Conservation (phyloP, 2,888 invertebrate species). For the Nasonia oneida region DNA sequence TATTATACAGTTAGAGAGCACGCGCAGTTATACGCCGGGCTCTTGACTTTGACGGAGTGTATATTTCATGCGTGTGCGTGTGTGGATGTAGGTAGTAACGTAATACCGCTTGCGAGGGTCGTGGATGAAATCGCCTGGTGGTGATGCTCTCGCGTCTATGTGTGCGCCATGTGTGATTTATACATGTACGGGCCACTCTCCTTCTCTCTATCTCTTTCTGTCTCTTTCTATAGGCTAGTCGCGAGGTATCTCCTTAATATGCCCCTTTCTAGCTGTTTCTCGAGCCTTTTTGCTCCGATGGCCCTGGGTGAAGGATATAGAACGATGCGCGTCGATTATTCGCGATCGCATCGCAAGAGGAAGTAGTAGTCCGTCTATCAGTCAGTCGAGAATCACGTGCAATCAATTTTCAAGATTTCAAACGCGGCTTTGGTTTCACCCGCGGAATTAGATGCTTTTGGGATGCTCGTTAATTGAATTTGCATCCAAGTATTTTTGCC, state of each 20-base stretch:
- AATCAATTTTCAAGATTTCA: conserved; percentile 33
- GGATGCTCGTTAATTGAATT: background rate
- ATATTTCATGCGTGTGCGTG: conserved; percentile 7
- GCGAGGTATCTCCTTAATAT: conserved; percentile 27
- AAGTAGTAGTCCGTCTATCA: background rate
- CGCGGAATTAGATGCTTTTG: background rate
- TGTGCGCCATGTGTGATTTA: conserved; percentile 6
- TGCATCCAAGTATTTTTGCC: background rate
- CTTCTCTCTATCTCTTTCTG: background rate
- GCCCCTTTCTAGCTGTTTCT: conserved; percentile 27
- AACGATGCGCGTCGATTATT: conserved; percentile 41
- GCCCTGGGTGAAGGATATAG: conserved; percentile 17
- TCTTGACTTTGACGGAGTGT: conserved; percentile 59
- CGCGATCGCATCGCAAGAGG: background rate
- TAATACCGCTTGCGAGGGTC: background rate
- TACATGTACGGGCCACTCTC: background rate
- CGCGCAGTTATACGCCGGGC: conserved; percentile 18
- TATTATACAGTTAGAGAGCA: conserved; percentile 29
- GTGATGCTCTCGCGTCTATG: conserved; percentile 49
- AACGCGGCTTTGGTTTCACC: background rate
- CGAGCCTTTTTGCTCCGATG: background rate
- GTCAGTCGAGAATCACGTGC: background rate
- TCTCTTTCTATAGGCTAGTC: background rate
- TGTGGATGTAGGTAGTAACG: conserved; percentile 6
- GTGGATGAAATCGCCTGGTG: conserved; percentile 43